Evolutionary conservation across 1,140 invertebrate genomes (phyloP).

Genomic region (Drosophila biarmipes): DNA sequence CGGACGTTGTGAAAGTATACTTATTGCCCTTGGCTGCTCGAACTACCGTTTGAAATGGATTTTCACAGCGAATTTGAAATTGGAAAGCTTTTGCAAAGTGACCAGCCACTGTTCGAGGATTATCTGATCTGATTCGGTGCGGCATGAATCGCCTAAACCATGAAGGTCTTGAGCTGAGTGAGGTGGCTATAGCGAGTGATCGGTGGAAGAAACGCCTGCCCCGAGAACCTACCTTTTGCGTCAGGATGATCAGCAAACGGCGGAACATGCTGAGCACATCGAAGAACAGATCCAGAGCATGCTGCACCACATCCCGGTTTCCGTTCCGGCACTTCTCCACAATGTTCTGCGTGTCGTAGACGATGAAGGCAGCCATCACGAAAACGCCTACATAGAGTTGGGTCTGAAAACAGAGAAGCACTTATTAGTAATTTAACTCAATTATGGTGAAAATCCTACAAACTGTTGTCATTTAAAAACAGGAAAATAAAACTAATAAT

Average conservation of each 20-base stretch:
- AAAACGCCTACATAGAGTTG: constrained; percentile 95
- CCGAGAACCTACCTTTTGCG: constrained; percentile 90
- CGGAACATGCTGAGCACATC: constrained; percentile 97
- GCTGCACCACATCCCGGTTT: constrained; percentile 96
- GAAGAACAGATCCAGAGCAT: constrained; percentile 95
- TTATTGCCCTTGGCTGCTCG: constrained; percentile 62
- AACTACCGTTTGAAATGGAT: constrained; percentile 43
- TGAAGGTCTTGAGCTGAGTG: constrained; percentile 73
- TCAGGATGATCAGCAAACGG: constrained; percentile 93
- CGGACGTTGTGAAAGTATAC: constrained; percentile 74
- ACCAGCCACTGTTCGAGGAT: constrained; percentile 34
- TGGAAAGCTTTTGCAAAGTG: constrained; percentile 50
- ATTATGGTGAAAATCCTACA: neutral
- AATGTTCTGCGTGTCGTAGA: constrained; percentile 98
- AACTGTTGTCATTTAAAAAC: too few relatives aligned
- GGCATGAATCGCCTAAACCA: constrained; percentile 49
- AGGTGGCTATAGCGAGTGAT: constrained; percentile 22
- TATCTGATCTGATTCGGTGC: constrained; percentile 2
- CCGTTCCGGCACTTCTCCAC: constrained; percentile 95
- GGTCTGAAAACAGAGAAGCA: constrained; percentile 84
- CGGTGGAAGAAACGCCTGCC: neutral
- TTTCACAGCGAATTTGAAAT: constrained; percentile 21
- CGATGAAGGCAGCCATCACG: constrained; percentile 96
- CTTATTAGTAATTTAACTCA: neutral
- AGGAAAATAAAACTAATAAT: too few relatives aligned